These are phyloP conservation scores for Whitmania pigra DNA, from an alignment of 1,140 invertebrate genomes.

Conservation along the genomic window DNA sequence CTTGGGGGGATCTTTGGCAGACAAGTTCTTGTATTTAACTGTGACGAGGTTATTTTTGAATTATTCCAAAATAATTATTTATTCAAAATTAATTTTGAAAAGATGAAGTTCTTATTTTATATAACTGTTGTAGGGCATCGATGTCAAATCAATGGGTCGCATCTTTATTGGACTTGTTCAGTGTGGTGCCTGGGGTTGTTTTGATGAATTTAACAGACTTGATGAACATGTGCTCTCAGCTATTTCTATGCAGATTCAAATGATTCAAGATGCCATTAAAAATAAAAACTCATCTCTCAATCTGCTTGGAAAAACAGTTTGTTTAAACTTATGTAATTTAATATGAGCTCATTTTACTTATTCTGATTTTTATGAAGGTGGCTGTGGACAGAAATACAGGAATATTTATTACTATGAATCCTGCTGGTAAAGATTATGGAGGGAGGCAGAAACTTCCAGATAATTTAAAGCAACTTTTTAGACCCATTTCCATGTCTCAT, in stretches of 20 bases:
- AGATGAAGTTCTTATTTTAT: not conserved
- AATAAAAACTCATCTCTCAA: constrained; percentile 51
- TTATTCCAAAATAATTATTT: constrained; percentile 12
- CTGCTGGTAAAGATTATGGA: constrained; percentile 80
- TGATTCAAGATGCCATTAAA: constrained; percentile 71
- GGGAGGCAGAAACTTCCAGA: constrained; percentile 81
- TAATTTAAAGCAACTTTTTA: constrained; percentile 77
- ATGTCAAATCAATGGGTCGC: constrained; percentile 78
- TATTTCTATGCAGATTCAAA: constrained; percentile 75
- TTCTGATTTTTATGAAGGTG: constrained; percentile 45
- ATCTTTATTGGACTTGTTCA: constrained; percentile 81
- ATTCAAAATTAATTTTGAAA: constrained; percentile 14
- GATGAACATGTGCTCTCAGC: constrained; percentile 82
- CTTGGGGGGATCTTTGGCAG: constrained; percentile 74
- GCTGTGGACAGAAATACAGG: constrained; percentile 66
- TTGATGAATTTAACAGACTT: constrained; percentile 93
- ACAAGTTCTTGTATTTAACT: constrained; percentile 91
- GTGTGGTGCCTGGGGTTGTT: constrained; percentile 95
- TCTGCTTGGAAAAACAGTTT: constrained; percentile 62
- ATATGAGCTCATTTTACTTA: not conserved
- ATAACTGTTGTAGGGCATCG: constrained; percentile 59
- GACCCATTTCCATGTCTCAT: constrained; percentile 79
- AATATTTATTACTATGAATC: constrained; percentile 92
- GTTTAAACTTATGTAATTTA: not conserved
- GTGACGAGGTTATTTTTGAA: constrained; percentile 66